A percentile compares a stretch with the other conserved stretches of the same genome.
phyloP scores from a whole-genome alignment of 1,140 invertebrate species.

The Phortica variegata region DNA sequence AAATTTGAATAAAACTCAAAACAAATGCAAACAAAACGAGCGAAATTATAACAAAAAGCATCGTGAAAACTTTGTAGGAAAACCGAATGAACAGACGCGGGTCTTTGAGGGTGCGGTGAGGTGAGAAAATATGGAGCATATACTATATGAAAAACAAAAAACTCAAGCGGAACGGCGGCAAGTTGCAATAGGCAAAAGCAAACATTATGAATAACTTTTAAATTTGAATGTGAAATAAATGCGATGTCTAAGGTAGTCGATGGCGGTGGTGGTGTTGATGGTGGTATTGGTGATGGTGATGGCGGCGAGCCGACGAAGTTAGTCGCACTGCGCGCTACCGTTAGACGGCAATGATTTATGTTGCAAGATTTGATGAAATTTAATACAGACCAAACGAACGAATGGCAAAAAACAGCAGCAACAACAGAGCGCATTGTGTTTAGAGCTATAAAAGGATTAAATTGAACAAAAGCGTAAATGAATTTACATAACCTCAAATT shows the following conservation, averaged over 20 bases:
- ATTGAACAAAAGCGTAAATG: too few relatives aligned
- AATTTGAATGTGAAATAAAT: slow-evolving; percentile 55
- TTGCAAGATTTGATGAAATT: slow-evolving; percentile 52
- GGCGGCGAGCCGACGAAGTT: background rate
- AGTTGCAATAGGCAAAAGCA: slow-evolving; percentile 1
- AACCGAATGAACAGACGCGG: too few relatives aligned
- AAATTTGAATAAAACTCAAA: slow-evolving; percentile 43
- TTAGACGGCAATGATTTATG: slow-evolving; percentile 49
- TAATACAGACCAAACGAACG: too few relatives aligned
- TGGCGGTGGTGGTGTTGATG: too few relatives aligned
- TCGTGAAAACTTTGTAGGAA: slow-evolving; percentile 17
- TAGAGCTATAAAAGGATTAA: too few relatives aligned
- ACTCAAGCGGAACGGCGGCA: slow-evolving; percentile 2
- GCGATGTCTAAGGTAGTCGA: slow-evolving; percentile 40
- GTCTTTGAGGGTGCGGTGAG: slow-evolving; percentile 18
- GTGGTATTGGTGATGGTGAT: too few relatives aligned
- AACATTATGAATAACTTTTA: slow-evolving; percentile 52
- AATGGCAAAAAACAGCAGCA: slow-evolving; percentile 36
- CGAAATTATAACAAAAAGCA: slow-evolving; percentile 23
- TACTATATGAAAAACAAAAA: slow-evolving; percentile 1
- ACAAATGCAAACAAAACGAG: slow-evolving; percentile 40
- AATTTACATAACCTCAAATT: too few relatives aligned
- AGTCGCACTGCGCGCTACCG: slow-evolving; percentile 26
- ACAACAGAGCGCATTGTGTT: background rate
- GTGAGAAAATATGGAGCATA: slow-evolving; percentile 46